Evolutionary conservation across 2,888 invertebrate species (phyloP).

Genomic region (Nomada goodeniana): DNA sequence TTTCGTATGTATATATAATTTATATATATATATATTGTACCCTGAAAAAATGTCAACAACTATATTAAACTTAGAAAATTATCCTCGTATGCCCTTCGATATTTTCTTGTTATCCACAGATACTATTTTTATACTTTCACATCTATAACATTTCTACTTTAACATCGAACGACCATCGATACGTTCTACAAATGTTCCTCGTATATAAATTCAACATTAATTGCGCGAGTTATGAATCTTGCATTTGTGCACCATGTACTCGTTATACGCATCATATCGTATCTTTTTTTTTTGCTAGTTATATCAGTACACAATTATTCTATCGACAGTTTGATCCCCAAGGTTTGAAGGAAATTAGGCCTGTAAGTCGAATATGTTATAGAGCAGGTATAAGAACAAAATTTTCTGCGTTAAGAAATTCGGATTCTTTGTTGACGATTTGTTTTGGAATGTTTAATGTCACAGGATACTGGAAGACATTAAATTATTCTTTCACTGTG

Average conservation of each 20-base stretch:
- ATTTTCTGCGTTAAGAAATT: slow-evolving; percentile 56
- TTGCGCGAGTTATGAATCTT: slow-evolving; percentile 21
- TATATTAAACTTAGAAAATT: slow-evolving; percentile 48
- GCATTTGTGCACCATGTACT: slow-evolving; percentile 52
- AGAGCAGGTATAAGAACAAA: slow-evolving; percentile 34
- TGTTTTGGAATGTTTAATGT: slow-evolving; percentile 68
- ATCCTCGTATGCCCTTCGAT: slow-evolving; percentile 42
- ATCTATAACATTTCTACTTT: slow-evolving; percentile 61
- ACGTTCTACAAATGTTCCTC: slow-evolving; percentile 58
- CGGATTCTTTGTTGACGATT: slow-evolving; percentile 50
- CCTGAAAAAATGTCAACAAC: slow-evolving; percentile 62
- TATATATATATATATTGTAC: slow-evolving; percentile 45
- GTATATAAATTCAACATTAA: slow-evolving; percentile 54
- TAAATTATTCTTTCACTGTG: slow-evolving; percentile 52
- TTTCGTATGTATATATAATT: slow-evolving; percentile 28
- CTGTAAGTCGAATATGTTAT: slow-evolving; percentile 37
- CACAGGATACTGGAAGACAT: slow-evolving; percentile 66
- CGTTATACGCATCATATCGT: slow-evolving; percentile 37
- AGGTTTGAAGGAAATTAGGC: slow-evolving; percentile 67
- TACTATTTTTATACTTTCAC: slow-evolving; percentile 59
- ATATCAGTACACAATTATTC: slow-evolving; percentile 60
- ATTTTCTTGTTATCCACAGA: slow-evolving; percentile 33
- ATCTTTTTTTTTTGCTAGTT: slow-evolving; percentile 43
- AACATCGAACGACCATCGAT: slow-evolving; percentile 61
- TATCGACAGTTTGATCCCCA: slow-evolving; percentile 67